Conservation (phyloP, 2,888 invertebrate species). For the Coremacera marginata region DNA sequence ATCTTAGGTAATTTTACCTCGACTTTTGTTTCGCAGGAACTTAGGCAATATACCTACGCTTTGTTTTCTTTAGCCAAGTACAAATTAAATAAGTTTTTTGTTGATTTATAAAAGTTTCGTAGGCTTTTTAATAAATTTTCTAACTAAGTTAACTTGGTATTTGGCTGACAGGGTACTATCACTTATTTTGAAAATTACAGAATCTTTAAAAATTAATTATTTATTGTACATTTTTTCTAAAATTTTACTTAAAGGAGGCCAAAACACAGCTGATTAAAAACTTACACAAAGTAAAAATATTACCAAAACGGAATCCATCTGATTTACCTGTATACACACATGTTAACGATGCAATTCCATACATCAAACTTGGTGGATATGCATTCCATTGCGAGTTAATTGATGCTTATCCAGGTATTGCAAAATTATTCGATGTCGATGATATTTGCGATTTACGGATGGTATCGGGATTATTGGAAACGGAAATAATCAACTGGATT, state of each 20-base stretch:
- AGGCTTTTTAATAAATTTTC: too few relatives aligned
- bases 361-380: constrained; percentile 68
- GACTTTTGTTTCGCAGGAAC: too few relatives aligned
- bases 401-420: constrained; percentile 68
- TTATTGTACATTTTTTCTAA: too few relatives aligned
- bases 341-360: constrained; percentile 66
- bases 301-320: constrained; percentile 49
- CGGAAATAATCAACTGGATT: constrained; percentile 64
- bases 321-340: constrained; percentile 59
- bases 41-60: too few relatives aligned
- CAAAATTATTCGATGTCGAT: constrained; percentile 67
- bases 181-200: too few relatives aligned
- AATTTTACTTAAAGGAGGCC: constrained; percentile 52
- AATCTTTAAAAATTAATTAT: too few relatives aligned
- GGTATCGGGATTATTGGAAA: constrained; percentile 61
- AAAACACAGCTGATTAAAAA: constrained; percentile 51
- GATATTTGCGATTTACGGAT: constrained; percentile 70
- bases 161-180: too few relatives aligned
- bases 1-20: too few relatives aligned
- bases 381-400: constrained; percentile 71
- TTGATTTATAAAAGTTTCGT: too few relatives aligned
- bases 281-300: constrained; percentile 58
- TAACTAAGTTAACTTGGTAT: too few relatives aligned
- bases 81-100: too few relatives aligned
- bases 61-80: too few relatives aligned